Evolutionary conservation across 2,888 invertebrate species (phyloP).

Genomic region (Diogma glabrata): DNA sequence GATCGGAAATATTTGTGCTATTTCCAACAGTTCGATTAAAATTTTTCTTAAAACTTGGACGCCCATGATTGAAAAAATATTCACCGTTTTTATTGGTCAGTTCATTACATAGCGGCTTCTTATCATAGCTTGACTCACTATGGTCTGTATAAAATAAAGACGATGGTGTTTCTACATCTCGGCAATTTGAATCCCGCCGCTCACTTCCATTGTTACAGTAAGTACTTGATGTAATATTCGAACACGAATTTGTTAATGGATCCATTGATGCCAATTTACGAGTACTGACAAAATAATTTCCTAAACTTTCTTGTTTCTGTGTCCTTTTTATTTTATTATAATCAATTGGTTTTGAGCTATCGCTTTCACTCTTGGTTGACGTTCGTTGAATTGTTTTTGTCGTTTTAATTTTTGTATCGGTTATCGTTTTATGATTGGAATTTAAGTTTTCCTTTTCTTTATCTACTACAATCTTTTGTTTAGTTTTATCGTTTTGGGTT

Average conservation of each 20-base stretch:
- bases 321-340: not conserved
- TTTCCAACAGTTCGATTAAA: conserved; percentile 13
- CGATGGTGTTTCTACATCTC: conserved; percentile 18
- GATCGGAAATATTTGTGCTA: conserved; percentile 31
- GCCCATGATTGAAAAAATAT: not conserved
- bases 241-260: conserved; percentile 30
- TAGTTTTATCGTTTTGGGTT: not conserved
- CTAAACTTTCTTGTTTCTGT: conserved; percentile 15
- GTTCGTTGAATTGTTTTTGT: no score
- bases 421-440: conserved; percentile 7
- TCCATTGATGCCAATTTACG: conserved; percentile 16
- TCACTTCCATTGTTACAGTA: conserved; percentile 28
- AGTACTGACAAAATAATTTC: conserved; percentile 12
- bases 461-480: no score
- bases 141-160: conserved; percentile 16
- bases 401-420: conserved; percentile 2
- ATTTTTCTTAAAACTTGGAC: not conserved
- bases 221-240: conserved; percentile 33
- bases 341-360: no score
- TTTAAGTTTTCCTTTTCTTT: conserved; percentile 20
- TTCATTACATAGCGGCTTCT: conserved; percentile 18
- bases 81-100: no score
- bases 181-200: conserved; percentile 13
- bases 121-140: conserved; percentile 22
- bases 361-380: no score